phyloP scores from a whole-genome alignment of 2,888 invertebrate species.

The Limenitis camilla region DNA sequence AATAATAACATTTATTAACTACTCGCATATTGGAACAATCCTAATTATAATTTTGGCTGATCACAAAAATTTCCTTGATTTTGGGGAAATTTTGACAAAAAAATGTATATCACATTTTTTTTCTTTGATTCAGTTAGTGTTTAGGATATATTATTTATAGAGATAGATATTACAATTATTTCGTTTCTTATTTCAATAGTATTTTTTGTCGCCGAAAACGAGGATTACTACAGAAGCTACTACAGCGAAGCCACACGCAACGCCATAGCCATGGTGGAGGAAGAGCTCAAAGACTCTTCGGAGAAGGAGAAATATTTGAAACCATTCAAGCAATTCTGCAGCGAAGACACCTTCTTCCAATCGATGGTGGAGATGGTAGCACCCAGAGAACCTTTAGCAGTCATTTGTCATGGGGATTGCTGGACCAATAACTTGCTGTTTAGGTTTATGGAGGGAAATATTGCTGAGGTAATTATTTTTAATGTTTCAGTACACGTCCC shows the following conservation, averaged over 20 bases:
- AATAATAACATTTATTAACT: too few species aligned
- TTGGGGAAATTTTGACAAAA: too few species aligned
- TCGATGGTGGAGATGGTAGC: slow-evolving; percentile 79
- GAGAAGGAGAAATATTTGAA: slow-evolving; percentile 71
- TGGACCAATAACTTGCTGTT: slow-evolving; percentile 85
- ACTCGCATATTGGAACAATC: too few species aligned
- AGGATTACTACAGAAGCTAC: slow-evolving; percentile 80
- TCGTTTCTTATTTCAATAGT: slow-evolving; percentile 41
- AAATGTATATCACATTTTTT: too few species aligned
- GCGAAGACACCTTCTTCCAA: slow-evolving; percentile 77
- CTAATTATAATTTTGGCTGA: too few species aligned
- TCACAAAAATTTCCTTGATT: too few species aligned
- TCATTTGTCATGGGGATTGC: slow-evolving; percentile 83
- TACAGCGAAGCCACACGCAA: slow-evolving; percentile 78
- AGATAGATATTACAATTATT: background rate
- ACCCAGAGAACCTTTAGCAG: slow-evolving; percentile 77
- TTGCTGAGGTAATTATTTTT: slow-evolving; percentile 62
- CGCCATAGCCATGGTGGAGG: slow-evolving; percentile 78
- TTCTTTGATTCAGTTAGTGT: too few species aligned
- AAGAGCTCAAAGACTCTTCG: slow-evolving; percentile 49
- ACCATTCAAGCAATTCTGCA: slow-evolving; percentile 76
- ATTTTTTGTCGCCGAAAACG: slow-evolving; percentile 78
- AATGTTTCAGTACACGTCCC: background rate
- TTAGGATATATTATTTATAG: background rate
- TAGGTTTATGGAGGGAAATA: slow-evolving; percentile 69